Percentiles rank a stretch among this genome's conserved stretches.
Conservation (phyloP, 2,113 vertebrate species). For the Sphaerodactylus townsendi region DNA sequence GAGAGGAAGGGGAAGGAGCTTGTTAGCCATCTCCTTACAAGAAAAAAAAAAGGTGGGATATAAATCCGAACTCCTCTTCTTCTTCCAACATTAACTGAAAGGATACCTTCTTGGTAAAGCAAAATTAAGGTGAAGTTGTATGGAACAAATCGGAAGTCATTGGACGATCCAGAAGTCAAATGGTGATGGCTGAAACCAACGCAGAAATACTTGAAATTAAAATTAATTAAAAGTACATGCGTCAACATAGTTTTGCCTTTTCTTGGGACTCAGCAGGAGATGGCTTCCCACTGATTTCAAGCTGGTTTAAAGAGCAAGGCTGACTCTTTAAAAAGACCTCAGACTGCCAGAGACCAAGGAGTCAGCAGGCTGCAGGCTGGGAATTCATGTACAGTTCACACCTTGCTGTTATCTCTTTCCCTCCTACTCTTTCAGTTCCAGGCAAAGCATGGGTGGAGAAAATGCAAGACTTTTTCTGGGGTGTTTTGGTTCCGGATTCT, state of each 20-base stretch:
- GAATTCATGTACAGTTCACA: neutral
- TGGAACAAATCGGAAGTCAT: neutral
- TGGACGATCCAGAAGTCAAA: neutral
- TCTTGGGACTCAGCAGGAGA: neutral
- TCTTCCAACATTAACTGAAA: neutral
- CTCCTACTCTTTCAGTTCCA: neutral
- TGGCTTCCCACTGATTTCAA: neutral
- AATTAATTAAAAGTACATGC: too few species aligned
- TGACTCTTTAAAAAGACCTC: too few species aligned
- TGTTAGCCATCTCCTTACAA: too few species aligned
- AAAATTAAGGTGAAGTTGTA: neutral
- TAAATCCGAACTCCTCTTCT: too few species aligned
- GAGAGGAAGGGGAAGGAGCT: too few species aligned
- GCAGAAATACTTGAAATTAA: neutral
- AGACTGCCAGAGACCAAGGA: neutral
- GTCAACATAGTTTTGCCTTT: neutral
- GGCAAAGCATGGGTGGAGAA: too few species aligned
- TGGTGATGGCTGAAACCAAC: neutral
- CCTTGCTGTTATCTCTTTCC: neutral
- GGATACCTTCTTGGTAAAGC: neutral
- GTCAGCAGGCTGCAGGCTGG: neutral
- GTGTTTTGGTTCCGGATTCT: neutral
- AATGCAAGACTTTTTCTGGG: neutral
- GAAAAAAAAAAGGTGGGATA: too few species aligned
- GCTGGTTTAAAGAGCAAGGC: neutral